Conservation (phyloP, 2,888 invertebrate species). For the Strigamia transsilvanica region DNA sequence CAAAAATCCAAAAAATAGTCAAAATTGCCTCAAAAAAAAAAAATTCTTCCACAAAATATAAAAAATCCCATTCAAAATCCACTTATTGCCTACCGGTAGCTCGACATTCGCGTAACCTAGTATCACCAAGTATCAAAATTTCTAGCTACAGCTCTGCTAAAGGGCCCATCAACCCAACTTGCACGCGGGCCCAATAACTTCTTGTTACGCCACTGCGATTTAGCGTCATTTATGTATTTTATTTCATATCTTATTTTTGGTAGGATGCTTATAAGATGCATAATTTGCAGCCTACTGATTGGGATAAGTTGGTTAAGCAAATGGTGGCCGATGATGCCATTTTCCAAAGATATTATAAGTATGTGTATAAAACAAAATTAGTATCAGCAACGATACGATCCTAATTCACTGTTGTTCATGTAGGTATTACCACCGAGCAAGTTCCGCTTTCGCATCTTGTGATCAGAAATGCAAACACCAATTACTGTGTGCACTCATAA, state of each 20-base stretch:
- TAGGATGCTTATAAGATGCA: constrained; percentile 84
- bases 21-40: no score
- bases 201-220: no score
- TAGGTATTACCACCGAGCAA: constrained; percentile 43
- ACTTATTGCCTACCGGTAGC: no score
- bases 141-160: no score
- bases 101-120: no score
- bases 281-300: constrained; percentile 84
- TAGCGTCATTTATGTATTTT: background rate
- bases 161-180: no score
- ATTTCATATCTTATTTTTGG: background rate
- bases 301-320: constrained; percentile 87
- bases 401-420: background rate
- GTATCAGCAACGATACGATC: background rate
- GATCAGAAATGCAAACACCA: constrained; percentile 39
- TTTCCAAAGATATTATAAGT: constrained; percentile 91
- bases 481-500: constrained; percentile 18
- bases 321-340: constrained; percentile 87
- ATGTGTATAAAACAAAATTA: constrained; percentile 57
- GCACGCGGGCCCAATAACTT: no score
- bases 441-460: background rate
- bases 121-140: no score
- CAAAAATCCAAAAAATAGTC: no score
- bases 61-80: no score
- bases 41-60: no score